Base-by-base conservation (phyloP, 2,797 vertebrate genomes). In the Helostoma temminkii region DNA sequence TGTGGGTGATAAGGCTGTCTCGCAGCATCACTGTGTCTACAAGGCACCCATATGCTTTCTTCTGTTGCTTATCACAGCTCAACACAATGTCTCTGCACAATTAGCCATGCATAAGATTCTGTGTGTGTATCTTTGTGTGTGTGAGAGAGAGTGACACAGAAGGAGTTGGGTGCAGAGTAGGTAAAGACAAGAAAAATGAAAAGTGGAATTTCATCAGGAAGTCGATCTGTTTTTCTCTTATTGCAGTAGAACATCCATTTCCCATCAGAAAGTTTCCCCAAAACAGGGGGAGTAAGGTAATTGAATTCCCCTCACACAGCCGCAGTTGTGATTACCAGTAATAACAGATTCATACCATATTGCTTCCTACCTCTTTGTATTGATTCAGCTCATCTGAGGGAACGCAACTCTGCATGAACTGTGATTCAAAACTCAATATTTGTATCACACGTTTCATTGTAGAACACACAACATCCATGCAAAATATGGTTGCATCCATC, bases 1-100 rank as follows among this genome's bases (percentile, higher is more conserved):
- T 87, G 84, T 88, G 85, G 75, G 85, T 88, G 90, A 92, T 91
- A 92, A 91, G 90, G 80, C 89, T 88, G 87, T 87, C 86, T 89
- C 76, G 83, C 89, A 89, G 89, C 90, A 88, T 91, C 88, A 79
- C 86, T 91, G 89, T 91, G 90, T 91, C 86, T 87, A 92, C 91
- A 91, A 87, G 88, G 82, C 80, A 76, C 82, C 75, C 65, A 68
- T 81, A 87, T 80, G 76, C 81, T 84, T 83, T 88, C 87, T 88
- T 87, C 78, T 86, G 67, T 88, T 87, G 83, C 89, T 92, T 93
- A 93, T 93, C 91, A 83, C 87, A 82, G 88, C 81, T 83, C 77
- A 86, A 85, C 91, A 92, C 91, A 90, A 87, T 85, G 89, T 90
- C 90, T 91, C 88, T 80, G 80, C 85, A 84, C 89, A 90, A 91